phyloP scores from a whole-genome alignment of 1,140 invertebrate genomes.

The Drosophila guanche region DNA sequence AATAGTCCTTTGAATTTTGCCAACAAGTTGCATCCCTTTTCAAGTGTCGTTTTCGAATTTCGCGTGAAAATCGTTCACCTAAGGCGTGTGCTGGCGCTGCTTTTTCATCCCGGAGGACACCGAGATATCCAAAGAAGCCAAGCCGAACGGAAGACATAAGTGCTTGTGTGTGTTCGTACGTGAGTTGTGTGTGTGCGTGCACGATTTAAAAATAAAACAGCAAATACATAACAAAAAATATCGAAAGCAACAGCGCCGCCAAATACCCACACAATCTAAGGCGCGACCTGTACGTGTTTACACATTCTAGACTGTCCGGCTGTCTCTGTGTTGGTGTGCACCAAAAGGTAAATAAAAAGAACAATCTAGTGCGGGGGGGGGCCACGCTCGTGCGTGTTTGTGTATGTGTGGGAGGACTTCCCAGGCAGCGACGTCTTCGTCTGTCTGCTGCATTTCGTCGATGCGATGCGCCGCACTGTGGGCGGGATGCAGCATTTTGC shows the following conservation, averaged over 20 bases:
- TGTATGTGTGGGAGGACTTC: conserved; percentile 40
- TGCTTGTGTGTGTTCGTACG: conserved; percentile 1
- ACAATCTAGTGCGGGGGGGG: conserved; percentile 1
- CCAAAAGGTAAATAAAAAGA: conserved; percentile 70
- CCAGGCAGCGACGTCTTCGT: too few species aligned
- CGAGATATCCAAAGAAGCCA: neutral
- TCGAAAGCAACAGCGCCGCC: conserved; percentile 60
- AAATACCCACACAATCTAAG: conserved; percentile 34
- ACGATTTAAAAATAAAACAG: conserved; percentile 76
- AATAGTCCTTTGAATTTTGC: too few species aligned
- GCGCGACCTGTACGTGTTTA: conserved; percentile 56
- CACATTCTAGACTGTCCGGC: conserved; percentile 39
- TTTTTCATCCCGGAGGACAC: too few species aligned
- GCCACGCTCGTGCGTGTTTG: neutral
- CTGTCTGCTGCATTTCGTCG: conserved; percentile 30
- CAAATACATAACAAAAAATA: conserved; percentile 71
- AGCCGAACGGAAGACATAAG: neutral
- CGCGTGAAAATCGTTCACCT: too few species aligned
- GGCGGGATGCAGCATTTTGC: conserved; percentile 2
- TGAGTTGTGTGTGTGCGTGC: conserved; percentile 33
- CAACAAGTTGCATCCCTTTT: too few species aligned
- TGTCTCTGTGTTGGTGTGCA: conserved; percentile 52
- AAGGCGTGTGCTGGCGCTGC: too few species aligned
- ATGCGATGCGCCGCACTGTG: conserved; percentile 11
- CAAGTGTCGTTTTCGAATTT: too few species aligned